Base-by-base conservation (phyloP, 92 coral and sea anemone species). In the Palythoa heliodiscus region DNA sequence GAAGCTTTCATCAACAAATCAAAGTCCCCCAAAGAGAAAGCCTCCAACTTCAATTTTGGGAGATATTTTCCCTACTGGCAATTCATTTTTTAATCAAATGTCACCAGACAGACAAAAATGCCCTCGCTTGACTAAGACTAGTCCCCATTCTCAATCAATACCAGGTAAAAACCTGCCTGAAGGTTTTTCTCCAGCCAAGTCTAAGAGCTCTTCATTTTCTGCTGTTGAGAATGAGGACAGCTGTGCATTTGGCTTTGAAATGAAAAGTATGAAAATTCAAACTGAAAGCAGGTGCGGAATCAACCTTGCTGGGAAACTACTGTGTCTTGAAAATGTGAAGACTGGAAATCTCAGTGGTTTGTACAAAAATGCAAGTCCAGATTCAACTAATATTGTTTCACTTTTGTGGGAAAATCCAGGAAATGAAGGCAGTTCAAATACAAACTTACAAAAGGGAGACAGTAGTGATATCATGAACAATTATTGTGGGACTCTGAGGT, bases 61-160 rank as follows among this genome's bases (percentile, higher is more conserved):
- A 61, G 88, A 86, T 57, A 35, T 39, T 73, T 91, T 96, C 57
- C 97, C 95, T 35, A 89, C 92, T 12, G 99, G 98, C 14, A 93
- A 73, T 54, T 96, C 99, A 4, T 96, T 96, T 61, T 87, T 89
- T 77, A 87, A 94, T 58, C 85, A 86, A 37, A 74, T 85, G 11
- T 85, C 95, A 39, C 86, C 91, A 20, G 87, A 87, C 52, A 76
- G 78, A 76, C 79, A 29, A 17, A 92, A 82, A 67, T 91, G 92
- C 48, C 88, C 97, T 0, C 87, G 85, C 78, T 16, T 73, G 25
- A 35, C 50, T 8, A 87, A 82, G 61, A 40, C 70, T 13, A 68
- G 78, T 57, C 55, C 77, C n/a, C 87, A 69, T 69, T 69, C 71
- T 75, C 84, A 80, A 8, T 83, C 84, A 37, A 81, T 86, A 14